A percentile compares a stretch with the other conserved stretches of the same genome.
These are phyloP conservation scores for Calyptommatus sinebrachiatus DNA, from an alignment of 2,113 vertebrate genomes.

Conservation along the genomic window DNA sequence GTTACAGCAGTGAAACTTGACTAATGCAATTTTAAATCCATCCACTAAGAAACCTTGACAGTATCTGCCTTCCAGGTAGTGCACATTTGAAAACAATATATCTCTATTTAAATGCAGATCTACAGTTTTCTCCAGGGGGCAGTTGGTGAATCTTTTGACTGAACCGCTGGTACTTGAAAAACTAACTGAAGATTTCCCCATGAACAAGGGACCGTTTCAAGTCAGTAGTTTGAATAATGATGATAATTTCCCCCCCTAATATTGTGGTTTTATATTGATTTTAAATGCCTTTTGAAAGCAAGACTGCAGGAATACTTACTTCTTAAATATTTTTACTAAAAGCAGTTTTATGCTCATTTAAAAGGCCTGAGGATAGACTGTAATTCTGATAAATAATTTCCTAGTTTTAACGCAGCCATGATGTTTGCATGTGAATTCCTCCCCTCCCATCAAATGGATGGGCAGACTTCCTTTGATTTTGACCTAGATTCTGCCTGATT, in stretches of 20 bases:
- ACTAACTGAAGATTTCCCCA: slow-evolving; percentile 72
- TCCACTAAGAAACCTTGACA: slow-evolving; percentile 69
- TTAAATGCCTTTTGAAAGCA: slow-evolving; percentile 57
- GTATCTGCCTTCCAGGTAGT: slow-evolving; percentile 73
- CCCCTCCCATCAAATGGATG: slow-evolving; percentile 35
- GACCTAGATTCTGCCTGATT: slow-evolving; percentile 67
- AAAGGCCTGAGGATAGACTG: slow-evolving; percentile 19
- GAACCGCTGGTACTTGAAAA: slow-evolving; percentile 70
- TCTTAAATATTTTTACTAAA: slow-evolving; percentile 29
- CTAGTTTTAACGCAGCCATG: slow-evolving; percentile 53
- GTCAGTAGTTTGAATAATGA: slow-evolving; percentile 64
- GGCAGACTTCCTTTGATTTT: slow-evolving; percentile 64
- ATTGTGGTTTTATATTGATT: slow-evolving; percentile 65
- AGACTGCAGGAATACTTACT: slow-evolving; percentile 29
- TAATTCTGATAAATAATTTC: slow-evolving; percentile 45
- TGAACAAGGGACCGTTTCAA: slow-evolving; percentile 69
- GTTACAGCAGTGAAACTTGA: slow-evolving; percentile 56
- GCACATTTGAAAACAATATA: slow-evolving; percentile 70
- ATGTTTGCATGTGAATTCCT: slow-evolving; percentile 57
- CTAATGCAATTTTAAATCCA: slow-evolving; percentile 66
- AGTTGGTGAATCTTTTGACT: slow-evolving; percentile 73
- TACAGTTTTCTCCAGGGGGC: slow-evolving; percentile 75
- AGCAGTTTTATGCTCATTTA: slow-evolving; percentile 27
- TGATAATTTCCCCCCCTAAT: slow-evolving; percentile 62
- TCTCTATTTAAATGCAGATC: slow-evolving; percentile 80